Base-by-base conservation (phyloP, 2,888 invertebrate genomes). In the Cosmia trapezina region DNA sequence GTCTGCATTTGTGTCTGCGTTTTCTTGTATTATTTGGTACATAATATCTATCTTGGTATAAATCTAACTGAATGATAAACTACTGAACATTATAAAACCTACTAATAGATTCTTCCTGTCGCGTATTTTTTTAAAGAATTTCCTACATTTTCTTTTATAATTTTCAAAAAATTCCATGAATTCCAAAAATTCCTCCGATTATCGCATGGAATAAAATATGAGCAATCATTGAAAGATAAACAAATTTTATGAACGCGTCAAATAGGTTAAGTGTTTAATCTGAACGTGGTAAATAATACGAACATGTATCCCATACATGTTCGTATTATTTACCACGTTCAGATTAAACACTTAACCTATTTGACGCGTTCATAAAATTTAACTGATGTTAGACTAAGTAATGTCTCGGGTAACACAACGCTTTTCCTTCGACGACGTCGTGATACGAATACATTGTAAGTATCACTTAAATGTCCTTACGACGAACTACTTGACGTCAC, bases 401-500 rank as follows among this genome's bases (percentile, higher is more conserved):
- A 76, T 68, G 73, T 63, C 71, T 79, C 63, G 63, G 56, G 69
- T 79, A 74, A 84, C 76, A 79, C 69, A 68, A 84, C 76, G 72
- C 78, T 74, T 70, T 68, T 75, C 66, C 73, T 69, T 60, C 70
- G 47, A 60, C 56, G 67, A 62, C 65, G 61, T 65, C 61, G 70
- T 79, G 76, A 83, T 85, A 73, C 71, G 73, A 81, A 81, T 83
- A 77, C 72, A 74, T 73, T 83, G 75, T 76, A 81, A 85, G 84
- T 83, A 83, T 77, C 81, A 86, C 79, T 86, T 73, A 80, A 83
- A 80, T 68, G 75, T 76, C 81, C 72, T 78, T 80, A 85, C 83
- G 63, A 85, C 87, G 71, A 86, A 88, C 87, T 88, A 84, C 77
- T 87, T 87, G 87, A 87, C 88, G 76, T 89, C 83, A 88, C 80